Evolutionary conservation across 1,140 invertebrate species (phyloP), one percentile per base, ranked within the genome.

Genomic region (Drosophila nebulosa): DNA sequence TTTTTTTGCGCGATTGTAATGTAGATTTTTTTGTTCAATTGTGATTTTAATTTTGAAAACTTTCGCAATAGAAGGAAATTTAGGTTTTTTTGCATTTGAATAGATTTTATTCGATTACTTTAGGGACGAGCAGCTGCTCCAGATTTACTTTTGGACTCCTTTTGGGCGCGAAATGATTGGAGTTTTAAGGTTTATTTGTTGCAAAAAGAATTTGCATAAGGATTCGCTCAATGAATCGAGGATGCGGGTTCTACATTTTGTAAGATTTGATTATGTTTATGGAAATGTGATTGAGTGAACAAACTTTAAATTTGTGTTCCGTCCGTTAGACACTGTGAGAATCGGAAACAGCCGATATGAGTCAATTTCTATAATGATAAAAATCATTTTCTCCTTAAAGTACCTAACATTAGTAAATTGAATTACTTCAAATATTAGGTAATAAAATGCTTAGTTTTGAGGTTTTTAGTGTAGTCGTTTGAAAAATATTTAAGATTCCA

Each of bases 1-100:
- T 76, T 84, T 89, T 78, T 88, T 89, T 74, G 67, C 24, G 42
- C 67, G 70, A 89, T 89, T 89, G 85, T 89, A 89, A 89, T 89
- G 85, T 55, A 89, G 85, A 89, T 89, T 89, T 89, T 78, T 89
- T 89, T 79, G 62, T 73, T 32, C 68, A 71, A 78, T 89, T 89
- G 79, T 89, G 80, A 89, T 80, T 89, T 72, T 69, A 89, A 88
- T 86, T 80, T 86, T 59, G 50, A 53, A 67, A 52, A 64, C 21
- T 42, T 73, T 76, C 10, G 50, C 60, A 53, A 35, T 73, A 59
- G 79, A 64, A 80, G 12, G n/a, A 80, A 69, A 76, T 53, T 27
- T 69, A 64, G 30, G 35, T 76, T 64, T 81, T 74, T 86, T 86
- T 88, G 78, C 83, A 86, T 81, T 83, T 88, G 74, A 83, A 86